Base-by-base conservation (phyloP, 2,888 invertebrate species). In the Bibio marci region DNA sequence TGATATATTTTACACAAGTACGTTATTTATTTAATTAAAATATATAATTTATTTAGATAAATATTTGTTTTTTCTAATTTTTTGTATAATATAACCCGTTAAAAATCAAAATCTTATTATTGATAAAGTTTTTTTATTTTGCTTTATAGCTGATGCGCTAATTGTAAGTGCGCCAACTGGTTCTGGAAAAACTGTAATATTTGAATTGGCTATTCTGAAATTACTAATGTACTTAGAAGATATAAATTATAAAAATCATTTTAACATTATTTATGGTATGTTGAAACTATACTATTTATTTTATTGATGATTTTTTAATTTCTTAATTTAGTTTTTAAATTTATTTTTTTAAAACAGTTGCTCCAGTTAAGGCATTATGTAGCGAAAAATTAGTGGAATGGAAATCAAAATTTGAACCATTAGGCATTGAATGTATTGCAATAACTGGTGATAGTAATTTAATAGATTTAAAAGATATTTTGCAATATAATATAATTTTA, bases 101-200 rank as follows among this genome's bases (percentile, higher is more conserved):
- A n/a, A n/a, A n/a, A n/a, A n/a, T n/a, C n/a, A n/a, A n/a, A n/a
- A n/a, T n/a, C n/a, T n/a, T n/a, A n/a, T n/a, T n/a, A n/a, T n/a
- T n/a, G n/a, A n/a, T n/a, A n/a, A n/a, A n/a, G n/a, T n/a, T n/a
- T n/a, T n/a, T n/a, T n/a, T n/a, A n/a, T n/a, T n/a, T n/a, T n/a
- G n/a, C n/a, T n/a, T n/a, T 12, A 19, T 13, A 70, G 80, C 82
- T 58, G 69, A 70, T 50, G 71, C 80, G 1, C 54, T 85, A 43
- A 80, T 81, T 8, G 66, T 85, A 2, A 76, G 80, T 44, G 80
- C 85, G 1, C 85, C 85, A 0, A 86, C 85, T 4, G 85, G 83
- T 2, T 80, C 82, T 2, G 86, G 85, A 3, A 86, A 86, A 61
- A 86, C 85, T 0, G 77, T 71, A 17, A 62, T 83, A n/a, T 82